Base-by-base conservation (phyloP, 2,888 invertebrate genomes). In the Drosophila flavopinicola region DNA sequence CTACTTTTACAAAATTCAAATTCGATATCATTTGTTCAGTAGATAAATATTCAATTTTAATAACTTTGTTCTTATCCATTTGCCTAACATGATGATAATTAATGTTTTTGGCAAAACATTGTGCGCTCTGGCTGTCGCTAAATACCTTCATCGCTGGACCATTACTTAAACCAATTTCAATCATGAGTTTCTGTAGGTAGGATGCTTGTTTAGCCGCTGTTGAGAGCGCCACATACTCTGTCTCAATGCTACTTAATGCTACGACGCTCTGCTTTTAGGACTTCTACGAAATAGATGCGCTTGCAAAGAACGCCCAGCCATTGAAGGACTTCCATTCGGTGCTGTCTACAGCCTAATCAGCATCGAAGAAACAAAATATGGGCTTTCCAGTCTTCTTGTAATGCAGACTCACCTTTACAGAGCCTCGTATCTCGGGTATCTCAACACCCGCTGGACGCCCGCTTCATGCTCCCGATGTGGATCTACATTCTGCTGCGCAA, bases 291-390 rank as follows among this genome's bases (percentile, higher is more conserved):
- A 30, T n/a, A 6, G 6, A n/a, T 6, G 30, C 6, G 3, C 30
- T 6, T 30, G 30, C 24, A 10, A 9, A 6, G 20, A 42, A 42
- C 9, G 30, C 20, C 44, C 44, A 32, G n/a, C 68, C 68, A 9
- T 35, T 53, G 20, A 42, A 71, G 1, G 69, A 65, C n/a, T 66
- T 69, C 6, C 67, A 39, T 6, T 72, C 61, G 0, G 13, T 51
- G 7, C 9, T 6, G 9, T 63, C 30, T 2, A 51, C 56, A 11
- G 51, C 68, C 66, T 68, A 77, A 32, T 77, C 71, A 1, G 61
- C 72, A 32, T 74, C 64, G 1, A 59, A 65, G 13, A 15, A 71
- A 6, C 60, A 41, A 10, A 54, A 23, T 3, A 64, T 17, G 1
- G 23, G 42, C 11, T 37, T 44, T 4, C 48, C 66, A 6, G 60